phyloP scores from a whole-genome alignment of 2,888 invertebrate species.

The Scelioninae gen. 1 region DNA sequence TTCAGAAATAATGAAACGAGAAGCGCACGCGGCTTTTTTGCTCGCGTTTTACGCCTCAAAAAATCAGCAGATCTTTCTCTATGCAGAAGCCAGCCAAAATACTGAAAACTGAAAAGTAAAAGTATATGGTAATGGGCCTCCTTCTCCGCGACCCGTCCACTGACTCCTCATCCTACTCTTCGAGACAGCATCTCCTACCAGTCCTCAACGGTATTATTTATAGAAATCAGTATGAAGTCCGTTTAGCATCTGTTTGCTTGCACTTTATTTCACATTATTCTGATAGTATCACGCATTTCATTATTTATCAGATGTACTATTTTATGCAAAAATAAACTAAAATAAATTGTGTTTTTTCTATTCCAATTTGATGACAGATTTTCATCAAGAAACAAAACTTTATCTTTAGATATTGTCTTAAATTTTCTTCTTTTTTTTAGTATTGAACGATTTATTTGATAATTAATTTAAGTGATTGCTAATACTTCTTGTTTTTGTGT shows the following conservation, averaged over 20 bases:
- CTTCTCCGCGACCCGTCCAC: constrained; percentile 62
- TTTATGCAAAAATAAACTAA: no score
- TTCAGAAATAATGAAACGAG: background rate
- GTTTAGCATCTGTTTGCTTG: constrained; percentile 80
- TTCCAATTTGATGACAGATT: no score
- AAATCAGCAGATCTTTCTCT: constrained; percentile 58
- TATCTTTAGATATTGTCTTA: no score
- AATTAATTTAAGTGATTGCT: no score
- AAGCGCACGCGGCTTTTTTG: background rate
- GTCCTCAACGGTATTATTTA: constrained; percentile 81
- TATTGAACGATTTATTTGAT: no score
- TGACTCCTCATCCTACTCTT: constrained; percentile 67
- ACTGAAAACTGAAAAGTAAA: constrained; percentile 79
- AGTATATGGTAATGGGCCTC: constrained; percentile 71
- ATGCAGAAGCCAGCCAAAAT: constrained; percentile 76
- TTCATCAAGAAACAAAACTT: no score
- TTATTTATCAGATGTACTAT: background rate
- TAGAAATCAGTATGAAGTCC: constrained; percentile 82
- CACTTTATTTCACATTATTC: constrained; percentile 73
- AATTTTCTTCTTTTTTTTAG: no score
- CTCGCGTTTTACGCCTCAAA: constrained; percentile 25
- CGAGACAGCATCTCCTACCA: constrained; percentile 69
- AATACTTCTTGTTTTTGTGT: no score
- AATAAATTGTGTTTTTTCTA: no score
- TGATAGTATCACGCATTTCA: constrained; percentile 68